Base-by-base conservation (phyloP, 2,113 vertebrate species). In the Chaetodon auriga region DNA sequence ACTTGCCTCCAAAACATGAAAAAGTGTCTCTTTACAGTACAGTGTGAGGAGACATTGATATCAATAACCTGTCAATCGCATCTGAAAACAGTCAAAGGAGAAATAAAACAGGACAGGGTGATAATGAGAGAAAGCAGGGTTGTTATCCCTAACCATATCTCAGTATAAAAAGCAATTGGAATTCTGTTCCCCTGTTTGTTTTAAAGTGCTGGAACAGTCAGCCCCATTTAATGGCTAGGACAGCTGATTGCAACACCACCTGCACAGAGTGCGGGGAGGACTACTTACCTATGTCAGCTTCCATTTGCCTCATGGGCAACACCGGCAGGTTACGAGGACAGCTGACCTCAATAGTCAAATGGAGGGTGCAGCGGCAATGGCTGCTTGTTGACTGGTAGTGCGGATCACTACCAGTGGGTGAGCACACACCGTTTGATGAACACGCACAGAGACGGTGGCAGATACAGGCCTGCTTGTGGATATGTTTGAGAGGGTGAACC, bases 321-420 rank as follows among this genome's bases (percentile, higher is more conserved):
- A 9, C 41, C 45, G 43, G 69, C 86, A 68, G 85, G 79, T 78
- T 82, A 66, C 30, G 18, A 71, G 82, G 75, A 84, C 23, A 57
- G 62, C 86, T 87, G 90, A 90, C 88, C 92, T 92, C 79, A 68
- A 57, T 76, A 73, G 81, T 89, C 72, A 84, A 87, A 92, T 63
- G 70, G 55, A 77, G 77, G 83, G 51, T 79, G 68, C 73, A 55
- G 65, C 1, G 48, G 23, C 75, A 89, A 49, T 9, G 55, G 74
- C 78, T 86, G 85, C 80, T 82, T 85, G 78, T 81, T 86, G 84
- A 73, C 83, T 78, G 76, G 69, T 66, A 68, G 82, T 60, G 79
- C 80, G 82, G 64, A 83, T 78, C 49, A 75, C 48, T 74, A 86
- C 91, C 83, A 89, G 78, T 79, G 85, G 69, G 23, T 82, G 70